phyloP scores from a whole-genome alignment of 2,113 vertebrate species.

The Calidris pugnax region DNA sequence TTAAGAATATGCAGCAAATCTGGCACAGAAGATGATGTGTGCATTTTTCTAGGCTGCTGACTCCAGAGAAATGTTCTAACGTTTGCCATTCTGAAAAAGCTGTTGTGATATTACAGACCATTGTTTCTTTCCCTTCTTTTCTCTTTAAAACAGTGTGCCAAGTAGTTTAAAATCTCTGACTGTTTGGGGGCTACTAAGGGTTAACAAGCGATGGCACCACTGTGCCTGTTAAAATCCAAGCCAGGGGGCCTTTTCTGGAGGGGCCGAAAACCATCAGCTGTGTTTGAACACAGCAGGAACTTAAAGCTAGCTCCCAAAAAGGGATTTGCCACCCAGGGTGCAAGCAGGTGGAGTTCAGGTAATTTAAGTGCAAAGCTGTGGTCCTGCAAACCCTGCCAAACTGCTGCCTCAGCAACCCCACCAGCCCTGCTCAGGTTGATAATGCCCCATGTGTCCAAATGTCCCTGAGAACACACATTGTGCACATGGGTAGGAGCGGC shows the following conservation, averaged over 20 bases:
- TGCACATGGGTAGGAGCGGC: background rate
- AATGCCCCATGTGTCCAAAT: rapidly evolving
- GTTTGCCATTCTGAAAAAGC: background rate
- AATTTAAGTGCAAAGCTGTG: background rate
- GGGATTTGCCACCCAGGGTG: background rate
- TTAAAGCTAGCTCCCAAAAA: background rate
- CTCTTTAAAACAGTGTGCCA: background rate
- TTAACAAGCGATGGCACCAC: background rate
- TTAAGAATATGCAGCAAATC: background rate
- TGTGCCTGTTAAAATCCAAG: background rate
- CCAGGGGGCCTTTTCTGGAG: background rate
- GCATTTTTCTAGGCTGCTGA: background rate
- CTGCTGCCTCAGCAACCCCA: background rate
- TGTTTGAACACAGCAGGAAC: background rate
- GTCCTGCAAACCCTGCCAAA: background rate
- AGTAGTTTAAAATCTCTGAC: background rate
- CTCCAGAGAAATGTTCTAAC: background rate
- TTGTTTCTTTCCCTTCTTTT: background rate
- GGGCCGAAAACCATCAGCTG: background rate
- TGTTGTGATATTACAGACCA: background rate
- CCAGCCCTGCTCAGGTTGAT: background rate
- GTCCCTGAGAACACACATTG: background rate
- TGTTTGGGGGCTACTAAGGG: background rate
- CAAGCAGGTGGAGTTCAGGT: background rate
- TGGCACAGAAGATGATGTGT: background rate